Evolutionary conservation across 37 sponge, comb jelly and placozoan species (phyloP).

Genomic region (Eunapius fragilis): DNA sequence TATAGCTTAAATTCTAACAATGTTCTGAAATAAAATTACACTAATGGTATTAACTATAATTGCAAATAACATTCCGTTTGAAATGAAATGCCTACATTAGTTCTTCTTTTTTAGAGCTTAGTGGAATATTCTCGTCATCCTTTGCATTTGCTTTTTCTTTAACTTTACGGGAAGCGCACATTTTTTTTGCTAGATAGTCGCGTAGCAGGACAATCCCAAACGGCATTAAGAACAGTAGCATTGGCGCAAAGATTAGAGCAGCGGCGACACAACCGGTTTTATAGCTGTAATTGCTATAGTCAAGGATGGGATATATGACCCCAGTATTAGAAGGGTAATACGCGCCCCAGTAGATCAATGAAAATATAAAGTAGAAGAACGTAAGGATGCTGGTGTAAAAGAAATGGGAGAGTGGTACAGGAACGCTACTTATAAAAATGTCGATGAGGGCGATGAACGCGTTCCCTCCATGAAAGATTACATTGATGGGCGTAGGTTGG

Average conservation of each 20-base stretch:
- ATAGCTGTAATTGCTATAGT: conserved; percentile 28
- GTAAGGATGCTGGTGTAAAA: conserved; percentile 13
- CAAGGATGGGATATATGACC: conserved; percentile 44
- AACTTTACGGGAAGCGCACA: not conserved
- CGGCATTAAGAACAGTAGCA: conserved; percentile 3
- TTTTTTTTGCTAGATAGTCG: not conserved
- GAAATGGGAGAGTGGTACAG: conserved; percentile 54
- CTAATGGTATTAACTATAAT: no score
- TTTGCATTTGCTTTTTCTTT: no score
- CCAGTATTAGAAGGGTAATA: conserved; percentile 28
- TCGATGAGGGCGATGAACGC: conserved; percentile 36
- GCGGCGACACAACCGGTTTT: not conserved
- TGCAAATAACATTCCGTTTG: no score
- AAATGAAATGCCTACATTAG: no score
- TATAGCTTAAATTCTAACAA: no score
- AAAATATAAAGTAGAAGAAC: conserved; percentile 49
- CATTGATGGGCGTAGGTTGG: not conserved
- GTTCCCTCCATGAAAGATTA: conserved; percentile 64
- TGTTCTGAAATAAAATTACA: no score
- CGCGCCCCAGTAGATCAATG: conserved; percentile 57
- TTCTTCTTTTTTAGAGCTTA: no score
- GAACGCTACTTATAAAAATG: conserved; percentile 40
- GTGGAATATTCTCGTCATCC: no score
- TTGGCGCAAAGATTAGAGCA: conserved; percentile 2
- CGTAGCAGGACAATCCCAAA: conserved; percentile 32